Base-by-base conservation (phyloP, 2,888 invertebrate genomes). In the Dynastes maya region DNA sequence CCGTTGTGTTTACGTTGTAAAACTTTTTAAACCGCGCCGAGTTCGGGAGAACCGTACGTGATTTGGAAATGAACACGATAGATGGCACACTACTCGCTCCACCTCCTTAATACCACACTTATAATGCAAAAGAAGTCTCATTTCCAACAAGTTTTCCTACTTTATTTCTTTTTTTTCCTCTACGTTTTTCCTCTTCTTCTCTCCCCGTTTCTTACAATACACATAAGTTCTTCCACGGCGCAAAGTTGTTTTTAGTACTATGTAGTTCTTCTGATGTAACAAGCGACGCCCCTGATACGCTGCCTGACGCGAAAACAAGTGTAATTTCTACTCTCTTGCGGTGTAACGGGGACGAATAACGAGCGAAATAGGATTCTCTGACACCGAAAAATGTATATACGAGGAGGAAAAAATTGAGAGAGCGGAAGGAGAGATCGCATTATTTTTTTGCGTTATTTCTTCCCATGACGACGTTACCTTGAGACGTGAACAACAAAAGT, bases 11-110 rank as follows among this genome's bases (percentile, higher is more conserved):
- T 84, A 83, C 83, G 83, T 84, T 83, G 82, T 81, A 82, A 84
- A 84, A 85, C 83, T 85, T 85, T 84, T 84, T 84, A 83, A 83
- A 83, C 83, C 84, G 81, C 84, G 82, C 82, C 82, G 84, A 84
- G 84, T 84, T 85, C 82, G 82, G 80, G 82, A 82, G 82, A 82
- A 80, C 80, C 79, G 79, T 81, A 85, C 85, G 85, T 85, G 85
- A 81, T 79, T 79, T 78, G 78, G 83, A 83, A 85, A 76, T 78
- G 80, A 81, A 82, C 55, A 74, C 77, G 74, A 67, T 74, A 72
- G 72, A 81, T 80, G 79, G 37, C 71, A 27, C 68, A 45, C n/a
- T 68, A n/a, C 61, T 49, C 40, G 40, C 45, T 49, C 22, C 72
- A 37, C 53, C 65, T 58, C 51, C 49, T 58, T 78, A 79, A 80